Evolutionary conservation across 1,140 invertebrate genomes (phyloP).

Genomic region (Dryas iulia): DNA sequence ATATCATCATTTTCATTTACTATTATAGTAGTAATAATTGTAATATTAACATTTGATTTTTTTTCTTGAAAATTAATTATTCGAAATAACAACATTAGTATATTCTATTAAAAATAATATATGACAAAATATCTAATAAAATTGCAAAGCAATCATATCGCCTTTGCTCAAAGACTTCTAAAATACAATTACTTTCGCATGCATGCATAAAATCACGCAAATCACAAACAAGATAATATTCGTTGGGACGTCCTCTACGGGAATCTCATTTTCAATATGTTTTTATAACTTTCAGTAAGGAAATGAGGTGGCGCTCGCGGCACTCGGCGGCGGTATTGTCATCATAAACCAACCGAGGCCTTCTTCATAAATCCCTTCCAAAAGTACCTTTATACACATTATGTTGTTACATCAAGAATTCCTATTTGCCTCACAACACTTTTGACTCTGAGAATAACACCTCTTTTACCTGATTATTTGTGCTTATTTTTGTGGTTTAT

Average conservation of each 20-base stretch:
- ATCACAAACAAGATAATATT: constrained; percentile 78
- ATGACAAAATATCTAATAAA: background rate
- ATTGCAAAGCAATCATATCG: background rate
- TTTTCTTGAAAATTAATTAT: too few relatives aligned
- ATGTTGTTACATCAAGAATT: constrained; percentile 62
- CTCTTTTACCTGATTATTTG: background rate
- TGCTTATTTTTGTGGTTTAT: background rate
- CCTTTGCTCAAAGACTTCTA: constrained; percentile 36
- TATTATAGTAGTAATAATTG: too few relatives aligned
- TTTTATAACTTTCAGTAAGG: constrained; percentile 78
- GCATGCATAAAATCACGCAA: constrained; percentile 72
- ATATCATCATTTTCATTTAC: too few relatives aligned
- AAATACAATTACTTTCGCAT: constrained; percentile 63
- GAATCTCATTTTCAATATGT: constrained; percentile 80
- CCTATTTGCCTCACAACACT: constrained; percentile 54
- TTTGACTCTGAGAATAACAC: constrained; percentile 46
- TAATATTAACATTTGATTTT: too few relatives aligned
- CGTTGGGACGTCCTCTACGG: constrained; percentile 61
- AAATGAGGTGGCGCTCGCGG: constrained; percentile 73
- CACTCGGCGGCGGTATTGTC: constrained; percentile 62
- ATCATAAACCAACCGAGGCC: constrained; percentile 74
- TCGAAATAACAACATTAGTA: too few relatives aligned
- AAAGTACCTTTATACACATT: constrained; percentile 77
- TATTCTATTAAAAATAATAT: background rate
- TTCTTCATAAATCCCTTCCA: constrained; percentile 74